These are phyloP conservation scores for Pongo abelii DNA, from an alignment of 2,113 vertebrate species.

Conservation along the genomic window DNA sequence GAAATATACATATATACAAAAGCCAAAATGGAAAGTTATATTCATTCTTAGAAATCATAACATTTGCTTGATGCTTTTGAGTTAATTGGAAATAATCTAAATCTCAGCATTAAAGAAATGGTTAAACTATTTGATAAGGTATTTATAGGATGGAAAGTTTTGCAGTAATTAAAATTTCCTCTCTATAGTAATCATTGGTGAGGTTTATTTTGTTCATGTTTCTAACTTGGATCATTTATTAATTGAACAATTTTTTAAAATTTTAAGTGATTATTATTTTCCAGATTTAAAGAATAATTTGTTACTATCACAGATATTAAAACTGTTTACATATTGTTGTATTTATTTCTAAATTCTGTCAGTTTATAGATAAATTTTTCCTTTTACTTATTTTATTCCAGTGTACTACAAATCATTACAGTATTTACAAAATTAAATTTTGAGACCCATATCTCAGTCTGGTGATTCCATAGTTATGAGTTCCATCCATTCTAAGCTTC, in stretches of 20 bases:
- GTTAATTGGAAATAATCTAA: slow-evolving; percentile 30
- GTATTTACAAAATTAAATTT: neutral
- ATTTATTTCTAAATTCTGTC: neutral
- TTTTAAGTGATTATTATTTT: neutral
- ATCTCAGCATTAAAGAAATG: slow-evolving; percentile 21
- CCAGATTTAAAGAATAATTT: neutral
- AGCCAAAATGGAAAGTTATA: neutral
- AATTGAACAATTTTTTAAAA: slow-evolving; percentile 5
- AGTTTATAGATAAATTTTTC: neutral
- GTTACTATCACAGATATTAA: neutral
- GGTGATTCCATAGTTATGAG: neutral
- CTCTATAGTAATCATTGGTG: neutral
- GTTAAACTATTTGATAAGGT: neutral
- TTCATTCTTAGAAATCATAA: neutral
- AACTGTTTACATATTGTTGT: neutral
- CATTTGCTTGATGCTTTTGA: neutral
- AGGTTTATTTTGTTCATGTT: neutral
- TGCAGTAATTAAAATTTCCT: slow-evolving; percentile 12
- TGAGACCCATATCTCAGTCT: neutral
- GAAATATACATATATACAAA: neutral
- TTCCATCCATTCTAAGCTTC: neutral
- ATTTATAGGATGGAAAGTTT: neutral
- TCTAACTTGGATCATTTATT: neutral
- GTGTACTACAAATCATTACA: neutral
- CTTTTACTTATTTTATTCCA: neutral